A percentile compares a stretch with the other conserved stretches of the same genome.
These are phyloP conservation scores for Celastrina argiolus DNA, from an alignment of 2,888 invertebrate genomes.

Conservation along the genomic window DNA sequence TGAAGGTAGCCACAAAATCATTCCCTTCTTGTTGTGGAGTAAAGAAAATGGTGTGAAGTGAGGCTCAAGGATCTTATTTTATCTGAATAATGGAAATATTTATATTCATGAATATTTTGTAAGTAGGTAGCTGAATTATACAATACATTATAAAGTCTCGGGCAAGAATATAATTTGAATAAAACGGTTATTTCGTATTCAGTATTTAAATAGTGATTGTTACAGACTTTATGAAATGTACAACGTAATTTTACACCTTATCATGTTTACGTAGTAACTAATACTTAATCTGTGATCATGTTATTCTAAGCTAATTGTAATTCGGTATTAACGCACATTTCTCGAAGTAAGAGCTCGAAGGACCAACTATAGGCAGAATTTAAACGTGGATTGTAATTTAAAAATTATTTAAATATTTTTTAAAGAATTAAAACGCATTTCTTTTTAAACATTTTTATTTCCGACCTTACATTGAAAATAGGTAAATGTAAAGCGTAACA, in stretches of 20 bases:
- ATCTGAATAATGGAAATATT: not conserved
- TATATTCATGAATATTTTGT: conserved; percentile 5
- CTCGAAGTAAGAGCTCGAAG: not conserved
- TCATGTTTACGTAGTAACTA: too few relatives aligned
- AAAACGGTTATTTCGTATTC: not conserved
- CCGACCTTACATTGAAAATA: conserved; percentile 21
- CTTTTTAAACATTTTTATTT: conserved; percentile 10
- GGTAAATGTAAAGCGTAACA: conserved; percentile 21
- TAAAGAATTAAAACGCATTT: not conserved
- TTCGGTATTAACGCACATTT: too few relatives aligned
- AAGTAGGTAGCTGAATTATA: not conserved
- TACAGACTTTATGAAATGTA: not conserved
- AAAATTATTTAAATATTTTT: too few relatives aligned
- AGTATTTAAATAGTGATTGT: not conserved
- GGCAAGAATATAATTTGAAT: not conserved
- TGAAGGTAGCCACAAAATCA: not conserved
- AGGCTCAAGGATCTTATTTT: not conserved
- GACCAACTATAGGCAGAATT: not conserved
- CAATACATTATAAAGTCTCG: not conserved
- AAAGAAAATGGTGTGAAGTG: not conserved
- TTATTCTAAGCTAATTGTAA: too few relatives aligned
- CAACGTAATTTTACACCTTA: too few relatives aligned
- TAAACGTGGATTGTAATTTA: too few relatives aligned
- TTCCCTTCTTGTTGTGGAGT: too few relatives aligned
- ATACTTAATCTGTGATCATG: too few relatives aligned